Evolutionary conservation across 2,113 vertebrate species (phyloP), one percentile per base, ranked within the genome.

Genomic region (Leptodactylus fuscus): DNA sequence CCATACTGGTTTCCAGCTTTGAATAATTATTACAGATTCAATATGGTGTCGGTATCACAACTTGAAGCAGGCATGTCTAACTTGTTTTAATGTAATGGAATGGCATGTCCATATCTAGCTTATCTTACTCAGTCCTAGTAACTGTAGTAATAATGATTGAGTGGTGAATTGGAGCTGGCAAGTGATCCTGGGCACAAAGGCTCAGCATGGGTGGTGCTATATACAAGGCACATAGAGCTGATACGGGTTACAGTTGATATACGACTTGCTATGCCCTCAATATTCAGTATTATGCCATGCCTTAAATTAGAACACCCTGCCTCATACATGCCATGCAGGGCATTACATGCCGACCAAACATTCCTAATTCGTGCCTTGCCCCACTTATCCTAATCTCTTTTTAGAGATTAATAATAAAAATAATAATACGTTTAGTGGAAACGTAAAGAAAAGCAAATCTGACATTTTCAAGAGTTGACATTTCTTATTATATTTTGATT

Each of bases 401-500:
- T 60, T 32, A 81, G 44, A 67, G 58, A 81, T 81, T 81, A 65
- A 65, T 46, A 65, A 22, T 67, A 81, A 32, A 53, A 44, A 65
- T n/a, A n/a, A n/a, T n/a, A n/a, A n/a, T n/a, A n/a, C n/a, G n/a
- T n/a, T n/a, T n/a, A n/a, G n/a, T n/a, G n/a, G n/a, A n/a, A n/a
- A 36, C 36, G 44, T 70, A 70, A 48, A 82, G 29, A 71, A 62
- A 53, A 70, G 65, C 81, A 69, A 48, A 51, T 53, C 81, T 71
- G 62, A 70, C 65, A 82, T 82, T 51, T 71, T 49, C 48, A 36
- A 71, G 27, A 53, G 65, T 36, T 83, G 71, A 60, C 82, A 73
- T 73, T 81, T 85, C 41, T 79, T 65, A 80, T 81, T 89, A 83
- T 86, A 49, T 82, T 90, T 87, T 89, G 8, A 13, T 83, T 88